Conservation (phyloP, 1,140 invertebrate genomes). For the Dryas iulia region DNA sequence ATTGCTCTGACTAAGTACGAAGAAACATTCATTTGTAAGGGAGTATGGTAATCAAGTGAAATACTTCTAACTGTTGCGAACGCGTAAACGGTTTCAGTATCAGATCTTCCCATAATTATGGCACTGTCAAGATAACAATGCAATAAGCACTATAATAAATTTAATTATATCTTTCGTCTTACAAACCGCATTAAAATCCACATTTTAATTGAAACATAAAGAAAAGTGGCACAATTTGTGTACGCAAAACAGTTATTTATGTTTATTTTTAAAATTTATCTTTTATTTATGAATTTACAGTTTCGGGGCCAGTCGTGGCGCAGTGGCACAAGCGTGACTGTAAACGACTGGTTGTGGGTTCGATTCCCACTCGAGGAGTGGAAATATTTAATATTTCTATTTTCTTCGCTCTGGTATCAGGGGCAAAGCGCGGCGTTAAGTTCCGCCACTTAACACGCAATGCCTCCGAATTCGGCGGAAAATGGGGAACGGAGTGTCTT, state of each 20-base stretch:
- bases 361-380: too few relatives aligned
- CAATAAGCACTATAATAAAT: conserved; percentile 2
- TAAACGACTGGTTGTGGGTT: too few relatives aligned
- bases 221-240: conserved; percentile 1
- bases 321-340: too few relatives aligned
- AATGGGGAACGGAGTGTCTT: too few relatives aligned
- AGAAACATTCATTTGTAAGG: not conserved
- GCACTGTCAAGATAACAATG: conserved; percentile 8
- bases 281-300: not conserved
- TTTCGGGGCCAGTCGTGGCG: too few relatives aligned
- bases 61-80: conserved; percentile 7
- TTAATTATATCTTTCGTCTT: not conserved
- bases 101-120: conserved; percentile 21
- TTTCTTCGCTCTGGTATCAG: too few relatives aligned
- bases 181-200: not conserved
- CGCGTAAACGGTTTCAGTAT: conserved; percentile 6
- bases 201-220: conserved; percentile 1
- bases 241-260: not conserved
- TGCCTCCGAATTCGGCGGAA: too few relatives aligned
- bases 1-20: not conserved
- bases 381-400: too few relatives aligned
- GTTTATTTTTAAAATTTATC: not conserved
- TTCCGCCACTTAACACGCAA: too few relatives aligned
- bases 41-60: not conserved
- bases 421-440: too few relatives aligned